Conservation (phyloP, 2,888 invertebrate species). For the Cosmopolites sordidus region DNA sequence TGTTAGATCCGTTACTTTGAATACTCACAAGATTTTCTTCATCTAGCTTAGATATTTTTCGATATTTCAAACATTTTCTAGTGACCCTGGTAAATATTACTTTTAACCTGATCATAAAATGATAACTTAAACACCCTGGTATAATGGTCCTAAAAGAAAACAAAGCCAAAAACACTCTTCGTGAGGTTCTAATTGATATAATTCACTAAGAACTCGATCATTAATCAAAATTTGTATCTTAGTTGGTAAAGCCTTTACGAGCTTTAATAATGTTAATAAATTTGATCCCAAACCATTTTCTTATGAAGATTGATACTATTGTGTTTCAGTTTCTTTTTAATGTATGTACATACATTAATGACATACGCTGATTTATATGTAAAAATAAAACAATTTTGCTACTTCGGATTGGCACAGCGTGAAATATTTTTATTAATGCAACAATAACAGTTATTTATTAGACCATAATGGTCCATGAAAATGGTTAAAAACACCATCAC, state of each 20-base stretch:
- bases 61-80: too few relatives aligned
- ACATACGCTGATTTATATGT: slow-evolving; percentile 8
- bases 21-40: too few relatives aligned
- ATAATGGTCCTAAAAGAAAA: too few relatives aligned
- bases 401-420: slow-evolving; percentile 9
- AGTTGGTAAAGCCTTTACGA: neutral
- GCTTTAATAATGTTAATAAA: slow-evolving; percentile 15
- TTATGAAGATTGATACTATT: slow-evolving; percentile 13
- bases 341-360: slow-evolving; percentile 11
- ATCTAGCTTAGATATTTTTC: too few relatives aligned
- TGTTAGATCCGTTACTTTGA: too few relatives aligned
- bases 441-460: slow-evolving; percentile 20
- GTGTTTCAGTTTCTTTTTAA: slow-evolving; percentile 6
- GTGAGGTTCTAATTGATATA: neutral
- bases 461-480: slow-evolving; percentile 12
- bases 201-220: neutral
- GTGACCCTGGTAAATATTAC: too few relatives aligned
- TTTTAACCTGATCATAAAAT: too few relatives aligned
- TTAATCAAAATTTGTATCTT: neutral
- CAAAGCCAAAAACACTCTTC: neutral
- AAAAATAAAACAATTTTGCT: slow-evolving; percentile 11
- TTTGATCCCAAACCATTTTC: slow-evolving; percentile 5
- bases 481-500: slow-evolving; percentile 2
- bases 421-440: slow-evolving; percentile 16
- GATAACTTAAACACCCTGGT: too few relatives aligned